A percentile compares a stretch with the other conserved stretches of the same genome.
Evolutionary conservation across 2,888 invertebrate species (phyloP).

Genomic region (Lithophane leautieri): DNA sequence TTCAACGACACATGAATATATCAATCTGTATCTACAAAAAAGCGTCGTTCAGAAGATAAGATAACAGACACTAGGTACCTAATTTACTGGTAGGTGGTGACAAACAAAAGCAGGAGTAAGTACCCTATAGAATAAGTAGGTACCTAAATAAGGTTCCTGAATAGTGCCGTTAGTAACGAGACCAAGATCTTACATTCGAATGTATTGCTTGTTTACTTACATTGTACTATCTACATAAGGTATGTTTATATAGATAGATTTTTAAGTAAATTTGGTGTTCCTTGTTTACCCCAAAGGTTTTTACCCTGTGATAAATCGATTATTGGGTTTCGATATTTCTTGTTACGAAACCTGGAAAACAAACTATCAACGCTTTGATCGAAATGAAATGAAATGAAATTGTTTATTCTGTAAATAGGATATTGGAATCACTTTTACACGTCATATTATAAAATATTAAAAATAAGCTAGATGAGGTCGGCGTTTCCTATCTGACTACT

Average conservation of each 20-base stretch:
- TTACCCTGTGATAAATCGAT: slow-evolving; percentile 7
- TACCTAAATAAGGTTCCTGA: background rate
- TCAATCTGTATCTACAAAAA: slow-evolving; percentile 18
- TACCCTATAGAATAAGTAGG: background rate
- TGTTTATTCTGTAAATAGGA: too few relatives aligned
- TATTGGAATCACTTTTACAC: too few relatives aligned
- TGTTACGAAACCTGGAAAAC: background rate
- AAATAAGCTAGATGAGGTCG: too few relatives aligned
- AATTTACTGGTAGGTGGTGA: background rate
- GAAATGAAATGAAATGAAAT: too few relatives aligned
- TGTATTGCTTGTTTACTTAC: background rate
- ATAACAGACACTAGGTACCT: too few relatives aligned
- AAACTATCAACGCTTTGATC: background rate
- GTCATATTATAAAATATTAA: too few relatives aligned
- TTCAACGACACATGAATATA: slow-evolving; percentile 17
- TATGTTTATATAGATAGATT: background rate
- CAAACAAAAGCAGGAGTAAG: too few relatives aligned
- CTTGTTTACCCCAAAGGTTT: background rate
- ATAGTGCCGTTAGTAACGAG: background rate
- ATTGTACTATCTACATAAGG: background rate
- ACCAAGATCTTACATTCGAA: background rate
- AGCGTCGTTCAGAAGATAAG: background rate
- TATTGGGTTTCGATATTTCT: background rate
- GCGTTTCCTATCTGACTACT: too few relatives aligned
- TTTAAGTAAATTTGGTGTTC: background rate